A percentile compares a stretch with the other conserved stretches of the same genome.
Evolutionary conservation across 2,888 invertebrate species (phyloP).

Genomic region (Drosophila villosipedis): DNA sequence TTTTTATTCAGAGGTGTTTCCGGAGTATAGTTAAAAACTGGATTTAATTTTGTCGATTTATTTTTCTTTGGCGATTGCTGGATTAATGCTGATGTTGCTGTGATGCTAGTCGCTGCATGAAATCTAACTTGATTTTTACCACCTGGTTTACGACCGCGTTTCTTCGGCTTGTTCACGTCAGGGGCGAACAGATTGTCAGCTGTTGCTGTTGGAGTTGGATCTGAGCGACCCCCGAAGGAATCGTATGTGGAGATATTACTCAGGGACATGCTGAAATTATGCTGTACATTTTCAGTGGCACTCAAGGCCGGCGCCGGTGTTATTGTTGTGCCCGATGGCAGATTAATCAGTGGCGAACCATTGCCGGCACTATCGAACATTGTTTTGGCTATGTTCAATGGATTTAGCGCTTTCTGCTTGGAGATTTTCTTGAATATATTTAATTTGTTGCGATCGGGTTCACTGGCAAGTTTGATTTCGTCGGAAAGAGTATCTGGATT

Average conservation of each 20-base stretch:
- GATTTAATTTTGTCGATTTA: conserved; percentile 20
- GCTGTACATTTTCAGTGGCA: conserved; percentile 7
- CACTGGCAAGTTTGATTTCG: conserved; percentile 88
- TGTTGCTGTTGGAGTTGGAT: not conserved
- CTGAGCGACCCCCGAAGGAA: conserved; percentile 2
- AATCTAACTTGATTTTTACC: conserved; percentile 76
- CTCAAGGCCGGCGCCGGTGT: conserved; percentile 73
- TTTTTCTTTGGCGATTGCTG: conserved; percentile 28
- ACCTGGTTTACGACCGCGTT: conserved; percentile 83
- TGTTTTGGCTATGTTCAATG: conserved; percentile 31
- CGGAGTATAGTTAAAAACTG: conserved; percentile 3
- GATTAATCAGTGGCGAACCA: conserved; percentile 70
- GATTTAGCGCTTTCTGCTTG: conserved; percentile 79
- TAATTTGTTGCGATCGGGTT: conserved; percentile 93
- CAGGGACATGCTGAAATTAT: conserved; percentile 2
- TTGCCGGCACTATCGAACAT: conserved; percentile 24
- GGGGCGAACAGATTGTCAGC: conserved; percentile 11
- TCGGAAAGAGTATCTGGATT: not conserved
- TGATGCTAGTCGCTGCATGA: conserved; percentile 4
- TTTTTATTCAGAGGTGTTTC: conserved; percentile 1
- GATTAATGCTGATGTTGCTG: conserved; percentile 2
- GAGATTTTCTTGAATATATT: conserved; percentile 95
- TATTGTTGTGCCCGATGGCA: conserved; percentile 84
- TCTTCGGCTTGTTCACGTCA: conserved; percentile 74
- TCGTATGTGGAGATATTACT: conserved; percentile 15